These are phyloP conservation scores for Craniophora ligustri DNA, from an alignment of 2,888 invertebrate genomes.

Conservation along the genomic window DNA sequence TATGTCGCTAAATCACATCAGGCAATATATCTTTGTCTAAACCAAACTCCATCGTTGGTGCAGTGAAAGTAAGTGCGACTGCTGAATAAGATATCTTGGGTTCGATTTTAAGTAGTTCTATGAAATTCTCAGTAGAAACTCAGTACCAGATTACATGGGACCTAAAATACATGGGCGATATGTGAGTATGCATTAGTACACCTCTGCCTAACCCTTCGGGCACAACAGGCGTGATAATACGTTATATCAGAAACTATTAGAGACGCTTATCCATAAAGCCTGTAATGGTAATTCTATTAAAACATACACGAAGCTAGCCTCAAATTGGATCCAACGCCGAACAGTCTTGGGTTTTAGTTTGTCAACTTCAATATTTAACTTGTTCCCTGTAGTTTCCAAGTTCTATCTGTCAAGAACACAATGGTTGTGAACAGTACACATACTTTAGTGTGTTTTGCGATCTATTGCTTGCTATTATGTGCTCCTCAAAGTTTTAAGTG, in stretches of 20 bases:
- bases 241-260: conserved; percentile 38
- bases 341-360: conserved; percentile 70
- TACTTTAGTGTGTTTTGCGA: conserved; percentile 59
- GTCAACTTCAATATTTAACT: conserved; percentile 83
- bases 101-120: too few species aligned
- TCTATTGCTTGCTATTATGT: conserved; percentile 59
- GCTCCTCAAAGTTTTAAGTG: conserved; percentile 52
- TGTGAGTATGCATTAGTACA: too few species aligned
- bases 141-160: too few species aligned
- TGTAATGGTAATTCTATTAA: conserved; percentile 63
- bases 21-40: conserved; percentile 47
- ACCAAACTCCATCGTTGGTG: too few species aligned
- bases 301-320: conserved; percentile 62
- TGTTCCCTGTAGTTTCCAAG: conserved; percentile 71
- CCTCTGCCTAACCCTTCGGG: too few species aligned
- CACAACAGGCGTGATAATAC: too few species aligned
- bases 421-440: conserved; percentile 62
- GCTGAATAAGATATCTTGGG: too few species aligned
- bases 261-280: conserved; percentile 29
- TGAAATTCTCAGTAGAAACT: too few species aligned
- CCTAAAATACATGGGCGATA: too few species aligned
- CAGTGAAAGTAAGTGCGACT: too few species aligned
- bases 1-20: conserved; percentile 41
- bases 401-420: conserved; percentile 73
- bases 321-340: conserved; percentile 64